Base-by-base conservation (phyloP, 2,888 invertebrate genomes). In the Amblyjoppa fuscipennis region DNA sequence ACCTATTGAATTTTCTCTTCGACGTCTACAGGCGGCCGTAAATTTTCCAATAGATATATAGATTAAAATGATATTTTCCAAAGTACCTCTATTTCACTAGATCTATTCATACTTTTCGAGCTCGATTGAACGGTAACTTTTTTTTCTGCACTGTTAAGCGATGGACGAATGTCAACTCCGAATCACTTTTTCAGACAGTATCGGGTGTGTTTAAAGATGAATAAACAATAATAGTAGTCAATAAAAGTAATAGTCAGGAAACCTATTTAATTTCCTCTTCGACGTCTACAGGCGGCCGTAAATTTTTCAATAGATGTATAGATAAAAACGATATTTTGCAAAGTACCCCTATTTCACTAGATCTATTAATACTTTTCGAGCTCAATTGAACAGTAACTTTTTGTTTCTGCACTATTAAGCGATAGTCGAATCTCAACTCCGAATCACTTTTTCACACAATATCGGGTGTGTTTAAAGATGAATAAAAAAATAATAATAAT, bases 1-100 rank as follows among this genome's bases (percentile, higher is more conserved):
- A 79, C 81, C 85, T 82, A 88, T 88, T 88, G 88, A 81, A 81
- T 85, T 78, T 81, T 81, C 84, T 81, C 84, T n/a, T 4, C 71
- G 70, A 78, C 81, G 68, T 82, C 16, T 64, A 80, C 76, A 53
- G 68, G 64, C 70, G 64, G 41, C 61, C 45, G 56, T 59, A 78
- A 78, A 85, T 81, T 78, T 74, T 78, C 77, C 81, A 78, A 78
- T 75, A 61, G 68, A 77, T 20, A 53, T 38, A 61, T 38, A 61
- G 59, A 73, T 84, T 69, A 31, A 81, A 84, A 31, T 56, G 41
- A 25, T 11, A 56, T 64, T 66, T 66, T 49, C 20, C 11, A 38
- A 28, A 76, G 71, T 71, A 51, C 59, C 41, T 45, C 45, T 25
- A 61, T 16, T 77, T 59, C 6, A 51, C n/a, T 49, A 2, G 16